Conservation (phyloP, 2,888 invertebrate genomes). For the Rhyacophila evoluta region DNA sequence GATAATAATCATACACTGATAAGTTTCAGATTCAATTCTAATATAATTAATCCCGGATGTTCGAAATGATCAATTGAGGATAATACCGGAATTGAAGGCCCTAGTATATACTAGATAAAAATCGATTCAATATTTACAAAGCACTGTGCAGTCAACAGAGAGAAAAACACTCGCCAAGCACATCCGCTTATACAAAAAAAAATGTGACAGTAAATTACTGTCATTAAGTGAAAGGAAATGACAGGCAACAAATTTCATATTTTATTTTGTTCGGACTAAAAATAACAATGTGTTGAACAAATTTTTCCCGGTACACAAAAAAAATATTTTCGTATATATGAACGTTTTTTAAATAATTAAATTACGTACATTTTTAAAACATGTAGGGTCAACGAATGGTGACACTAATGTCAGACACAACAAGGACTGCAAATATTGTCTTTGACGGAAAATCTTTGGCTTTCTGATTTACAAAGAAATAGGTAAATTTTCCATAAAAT, state of each 20-base stretch:
- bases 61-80: too few relatives aligned
- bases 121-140: conserved; percentile 18
- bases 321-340: not conserved
- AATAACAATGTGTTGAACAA: not conserved
- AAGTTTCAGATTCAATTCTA: too few relatives aligned
- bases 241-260: not conserved
- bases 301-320: not conserved
- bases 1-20: too few relatives aligned
- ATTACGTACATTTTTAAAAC: not conserved
- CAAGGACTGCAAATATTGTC: not conserved
- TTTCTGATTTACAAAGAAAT: too few relatives aligned
- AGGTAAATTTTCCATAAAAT: too few relatives aligned
- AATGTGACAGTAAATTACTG: not conserved
- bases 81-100: too few relatives aligned
- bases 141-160: not conserved
- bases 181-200: not conserved
- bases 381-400: not conserved
- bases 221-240: not conserved
- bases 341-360: not conserved
- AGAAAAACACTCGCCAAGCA: not conserved
- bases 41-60: too few relatives aligned
- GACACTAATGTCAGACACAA: not conserved
- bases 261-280: not conserved
- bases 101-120: too few relatives aligned
- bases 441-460: too few relatives aligned